Percentiles rank a stretch among this genome's conserved stretches.
phyloP scores from a whole-genome alignment of 2,888 invertebrate species.

The Zele albiditarsus region DNA sequence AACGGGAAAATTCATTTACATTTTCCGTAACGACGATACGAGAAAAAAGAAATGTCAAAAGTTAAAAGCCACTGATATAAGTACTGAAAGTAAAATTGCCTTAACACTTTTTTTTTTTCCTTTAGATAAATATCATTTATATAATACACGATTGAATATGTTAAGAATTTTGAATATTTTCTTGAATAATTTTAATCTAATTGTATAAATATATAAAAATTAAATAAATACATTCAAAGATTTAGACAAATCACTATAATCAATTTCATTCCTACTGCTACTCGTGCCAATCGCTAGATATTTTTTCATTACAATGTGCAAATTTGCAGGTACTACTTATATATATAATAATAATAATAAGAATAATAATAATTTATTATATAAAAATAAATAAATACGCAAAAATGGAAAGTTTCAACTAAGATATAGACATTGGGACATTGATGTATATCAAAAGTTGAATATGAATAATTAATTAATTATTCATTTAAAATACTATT shows the following conservation, averaged over 20 bases:
- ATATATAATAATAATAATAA: slow-evolving; percentile 8
- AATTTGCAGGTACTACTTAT: slow-evolving; percentile 31
- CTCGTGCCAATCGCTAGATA: slow-evolving; percentile 35
- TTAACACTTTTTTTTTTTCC: not conserved
- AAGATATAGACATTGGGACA: not conserved
- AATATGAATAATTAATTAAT: not conserved
- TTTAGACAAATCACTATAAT: slow-evolving; percentile 10
- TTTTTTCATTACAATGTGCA: slow-evolving; percentile 34
- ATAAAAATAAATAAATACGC: not conserved
- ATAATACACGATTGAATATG: not conserved
- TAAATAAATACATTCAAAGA: not conserved
- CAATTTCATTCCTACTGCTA: slow-evolving; percentile 20
- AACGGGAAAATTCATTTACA: slow-evolving; percentile 21
- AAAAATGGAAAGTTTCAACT: not conserved
- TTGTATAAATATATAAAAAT: not conserved
- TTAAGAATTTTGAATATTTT: not conserved
- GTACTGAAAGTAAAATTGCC: not conserved
- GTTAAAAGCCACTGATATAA: not conserved
- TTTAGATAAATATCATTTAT: not conserved
- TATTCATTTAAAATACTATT: not conserved
- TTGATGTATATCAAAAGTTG: not conserved
- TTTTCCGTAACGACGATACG: slow-evolving; percentile 14
- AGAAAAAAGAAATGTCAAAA: not conserved
- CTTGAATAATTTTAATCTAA: not conserved
- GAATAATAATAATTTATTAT: not conserved